These are phyloP conservation scores for Champsocephalus gunnari DNA, from an alignment of 2,797 vertebrate species.

Conservation along the genomic window DNA sequence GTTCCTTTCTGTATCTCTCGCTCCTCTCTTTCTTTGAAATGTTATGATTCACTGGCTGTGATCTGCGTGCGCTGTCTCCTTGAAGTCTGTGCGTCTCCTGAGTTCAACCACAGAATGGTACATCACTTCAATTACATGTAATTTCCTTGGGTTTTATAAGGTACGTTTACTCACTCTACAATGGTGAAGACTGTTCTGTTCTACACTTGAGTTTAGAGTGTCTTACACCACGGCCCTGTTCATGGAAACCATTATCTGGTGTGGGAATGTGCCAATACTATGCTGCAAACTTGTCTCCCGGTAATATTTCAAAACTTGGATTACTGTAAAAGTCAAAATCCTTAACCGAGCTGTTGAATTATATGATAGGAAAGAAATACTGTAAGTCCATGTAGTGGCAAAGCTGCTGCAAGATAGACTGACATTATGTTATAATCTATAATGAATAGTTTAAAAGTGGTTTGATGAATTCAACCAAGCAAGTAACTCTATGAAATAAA, in stretches of 20 bases:
- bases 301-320: conserved; percentile 65
- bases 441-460: conserved; percentile 44
- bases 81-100: conserved; percentile 77
- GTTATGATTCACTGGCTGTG: conserved; percentile 78
- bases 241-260: conserved; percentile 83
- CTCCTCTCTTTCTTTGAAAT: conserved; percentile 68
- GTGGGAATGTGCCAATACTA: conserved; percentile 70
- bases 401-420: conserved; percentile 16
- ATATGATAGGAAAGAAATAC: conserved; percentile 37
- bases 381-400: neutral
- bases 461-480: conserved; percentile 51
- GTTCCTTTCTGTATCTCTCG: conserved; percentile 44
- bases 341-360: conserved; percentile 49
- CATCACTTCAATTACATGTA: conserved; percentile 81
- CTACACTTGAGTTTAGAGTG: conserved; percentile 60
- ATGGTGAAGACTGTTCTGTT: conserved; percentile 70
- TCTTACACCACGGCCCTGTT: conserved; percentile 59
- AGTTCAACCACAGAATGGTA: conserved; percentile 74
- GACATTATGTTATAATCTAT: conserved; percentile 27
- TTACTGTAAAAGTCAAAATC: conserved; percentile 56
- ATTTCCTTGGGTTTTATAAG: conserved; percentile 82
- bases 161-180: conserved; percentile 79
- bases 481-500: conserved; percentile 50
- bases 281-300: conserved; percentile 61
- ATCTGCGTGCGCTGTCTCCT: conserved; percentile 73